phyloP scores from a whole-genome alignment of 2,888 invertebrate species.

The Alloplasta piceator region DNA sequence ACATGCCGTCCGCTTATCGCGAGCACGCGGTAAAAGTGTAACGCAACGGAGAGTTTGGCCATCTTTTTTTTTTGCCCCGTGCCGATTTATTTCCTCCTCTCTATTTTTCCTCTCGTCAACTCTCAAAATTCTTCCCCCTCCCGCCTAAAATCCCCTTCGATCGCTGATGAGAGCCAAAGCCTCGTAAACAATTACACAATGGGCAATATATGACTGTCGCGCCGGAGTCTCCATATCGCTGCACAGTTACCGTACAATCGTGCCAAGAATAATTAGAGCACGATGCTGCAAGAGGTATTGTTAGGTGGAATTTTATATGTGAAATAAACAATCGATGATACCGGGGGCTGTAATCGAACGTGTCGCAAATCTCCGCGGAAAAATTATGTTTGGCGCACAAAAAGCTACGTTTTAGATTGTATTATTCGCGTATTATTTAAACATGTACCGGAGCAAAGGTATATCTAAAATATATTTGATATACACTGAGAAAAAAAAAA shows the following conservation, averaged over 20 bases:
- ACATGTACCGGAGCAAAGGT: too few species aligned
- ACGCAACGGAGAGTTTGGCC: conserved; percentile 39
- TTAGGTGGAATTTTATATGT: conserved; percentile 51
- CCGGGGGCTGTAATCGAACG: too few species aligned
- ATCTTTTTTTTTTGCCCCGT: conserved; percentile 29
- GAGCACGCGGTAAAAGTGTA: conserved; percentile 48
- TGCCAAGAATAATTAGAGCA: conserved; percentile 57
- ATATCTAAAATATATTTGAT: too few species aligned
- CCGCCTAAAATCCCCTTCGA: conserved; percentile 15
- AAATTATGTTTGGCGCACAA: too few species aligned
- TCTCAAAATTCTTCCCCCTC: conserved; percentile 48
- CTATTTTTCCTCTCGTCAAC: conserved; percentile 2
- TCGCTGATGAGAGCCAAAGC: conserved; percentile 43
- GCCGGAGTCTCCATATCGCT: conserved; percentile 18
- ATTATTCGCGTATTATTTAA: too few species aligned
- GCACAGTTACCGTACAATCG: conserved; percentile 20
- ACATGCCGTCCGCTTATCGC: conserved; percentile 75
- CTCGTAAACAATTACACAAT: conserved; percentile 35
- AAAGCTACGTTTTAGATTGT: too few species aligned
- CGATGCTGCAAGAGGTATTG: conserved; percentile 63
- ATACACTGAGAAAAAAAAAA: too few species aligned
- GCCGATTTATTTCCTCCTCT: background rate
- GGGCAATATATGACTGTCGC: conserved; percentile 38
- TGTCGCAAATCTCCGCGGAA: too few species aligned
- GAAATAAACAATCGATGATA: background rate